Conservation (phyloP, 2,113 vertebrate genomes). For the Neodon shergylaensis region DNA sequence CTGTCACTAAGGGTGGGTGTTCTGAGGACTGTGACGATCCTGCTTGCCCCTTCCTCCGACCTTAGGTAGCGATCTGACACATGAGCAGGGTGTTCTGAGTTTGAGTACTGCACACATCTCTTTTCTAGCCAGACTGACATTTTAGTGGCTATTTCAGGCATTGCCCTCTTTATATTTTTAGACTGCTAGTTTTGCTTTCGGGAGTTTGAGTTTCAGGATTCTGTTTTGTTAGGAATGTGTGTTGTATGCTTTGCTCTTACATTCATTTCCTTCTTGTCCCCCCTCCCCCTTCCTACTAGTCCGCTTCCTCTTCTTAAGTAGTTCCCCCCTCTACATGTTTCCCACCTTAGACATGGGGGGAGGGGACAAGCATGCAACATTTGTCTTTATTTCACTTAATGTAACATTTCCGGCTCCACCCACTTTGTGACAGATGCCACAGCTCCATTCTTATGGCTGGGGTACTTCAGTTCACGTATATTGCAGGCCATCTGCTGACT, state of each 20-base stretch:
- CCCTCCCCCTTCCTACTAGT: background rate
- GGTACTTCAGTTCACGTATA: background rate
- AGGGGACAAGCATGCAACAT: background rate
- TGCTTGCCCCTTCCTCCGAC: fast-evolving
- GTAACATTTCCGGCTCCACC: too few relatives aligned
- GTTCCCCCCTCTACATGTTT: background rate
- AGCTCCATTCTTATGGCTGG: too few relatives aligned
- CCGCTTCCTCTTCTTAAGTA: background rate
- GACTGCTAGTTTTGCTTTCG: background rate
- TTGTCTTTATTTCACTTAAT: background rate
- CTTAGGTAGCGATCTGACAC: background rate
- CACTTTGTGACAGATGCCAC: background rate
- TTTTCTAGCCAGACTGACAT: background rate
- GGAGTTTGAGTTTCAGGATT: too few relatives aligned
- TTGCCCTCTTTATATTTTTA: background rate
- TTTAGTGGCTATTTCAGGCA: background rate
- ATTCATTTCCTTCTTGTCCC: background rate
- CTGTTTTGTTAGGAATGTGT: background rate
- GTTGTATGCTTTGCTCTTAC: background rate
- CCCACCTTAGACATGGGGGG: background rate
- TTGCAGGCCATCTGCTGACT: too few relatives aligned
- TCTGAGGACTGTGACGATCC: background rate
- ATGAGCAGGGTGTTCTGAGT: background rate
- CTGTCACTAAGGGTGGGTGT: background rate
- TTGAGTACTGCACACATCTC: background rate